A percentile compares a stretch with the other conserved stretches of the same genome.
These are phyloP conservation scores for Pantherophis alleghaniensis DNA, from an alignment of 2,797 vertebrate species.

Conservation along the genomic window DNA sequence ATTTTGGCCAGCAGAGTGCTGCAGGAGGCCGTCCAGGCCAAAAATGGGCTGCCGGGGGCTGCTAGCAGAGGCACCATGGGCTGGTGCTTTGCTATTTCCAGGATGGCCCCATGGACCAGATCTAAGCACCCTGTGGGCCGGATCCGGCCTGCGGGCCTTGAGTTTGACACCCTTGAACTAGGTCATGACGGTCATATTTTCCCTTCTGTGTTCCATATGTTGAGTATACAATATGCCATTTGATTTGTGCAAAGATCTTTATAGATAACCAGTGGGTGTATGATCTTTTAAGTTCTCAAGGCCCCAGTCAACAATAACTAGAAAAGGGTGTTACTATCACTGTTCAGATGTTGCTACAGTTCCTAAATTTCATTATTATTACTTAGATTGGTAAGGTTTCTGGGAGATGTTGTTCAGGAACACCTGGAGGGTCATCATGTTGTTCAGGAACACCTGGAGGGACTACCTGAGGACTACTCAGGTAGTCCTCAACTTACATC, in stretches of 20 bases:
- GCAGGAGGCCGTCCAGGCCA: too few species aligned
- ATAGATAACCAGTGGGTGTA: background rate
- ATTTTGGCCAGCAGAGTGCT: too few species aligned
- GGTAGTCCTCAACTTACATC: background rate
- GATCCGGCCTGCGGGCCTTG: too few species aligned
- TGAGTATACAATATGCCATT: background rate
- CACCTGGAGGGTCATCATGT: background rate
- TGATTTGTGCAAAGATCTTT: background rate
- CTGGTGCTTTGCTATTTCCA: too few species aligned
- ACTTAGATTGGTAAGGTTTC: background rate
- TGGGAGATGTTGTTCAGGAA: background rate
- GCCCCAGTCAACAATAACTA: background rate
- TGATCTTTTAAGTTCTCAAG: background rate
- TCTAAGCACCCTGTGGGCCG: too few species aligned
- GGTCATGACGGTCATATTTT: background rate
- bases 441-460: background rate
- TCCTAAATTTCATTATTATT: background rate
- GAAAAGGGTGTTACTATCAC: background rate
- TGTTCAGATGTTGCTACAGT: background rate
- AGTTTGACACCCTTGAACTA: too few species aligned
- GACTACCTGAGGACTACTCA: background rate
- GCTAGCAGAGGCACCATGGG: too few species aligned
- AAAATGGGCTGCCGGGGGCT: too few species aligned
- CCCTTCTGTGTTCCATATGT: background rate
- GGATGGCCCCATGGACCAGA: too few species aligned